These are phyloP conservation scores for Zaprionus bogoriensis DNA, from an alignment of 2,888 invertebrate genomes.

Conservation along the genomic window DNA sequence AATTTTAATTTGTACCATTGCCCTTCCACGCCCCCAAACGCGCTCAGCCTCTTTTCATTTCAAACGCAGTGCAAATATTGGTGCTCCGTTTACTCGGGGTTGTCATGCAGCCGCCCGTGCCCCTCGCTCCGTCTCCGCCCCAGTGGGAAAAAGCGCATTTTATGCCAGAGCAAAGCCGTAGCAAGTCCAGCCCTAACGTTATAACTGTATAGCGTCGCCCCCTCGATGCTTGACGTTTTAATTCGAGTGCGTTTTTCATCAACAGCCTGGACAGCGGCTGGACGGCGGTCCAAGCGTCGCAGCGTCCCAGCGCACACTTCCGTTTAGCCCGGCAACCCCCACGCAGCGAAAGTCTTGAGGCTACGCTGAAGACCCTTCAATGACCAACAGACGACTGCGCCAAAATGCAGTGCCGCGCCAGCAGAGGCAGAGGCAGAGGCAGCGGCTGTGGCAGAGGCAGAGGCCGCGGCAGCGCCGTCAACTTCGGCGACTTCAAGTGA, in stretches of 20 bases:
- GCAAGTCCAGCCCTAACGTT: conserved; percentile 30
- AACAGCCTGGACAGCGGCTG: conserved; percentile 38
- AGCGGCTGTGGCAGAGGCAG: background rate
- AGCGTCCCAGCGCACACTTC: conserved; percentile 46
- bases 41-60: background rate
- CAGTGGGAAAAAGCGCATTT: conserved; percentile 38
- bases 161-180: conserved; percentile 30
- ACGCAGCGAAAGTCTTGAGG: conserved; percentile 72
- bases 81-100: conserved; percentile 30
- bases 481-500: conserved; percentile 29
- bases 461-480: background rate
- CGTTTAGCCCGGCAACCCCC: conserved; percentile 52
- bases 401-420: conserved; percentile 56
- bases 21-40: background rate
- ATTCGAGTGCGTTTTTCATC: conserved; percentile 79
- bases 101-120: conserved; percentile 16
- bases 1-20: too few species aligned
- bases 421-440: background rate
- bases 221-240: conserved; percentile 48
- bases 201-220: too few species aligned
- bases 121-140: background rate
- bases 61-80: conserved; percentile 53
- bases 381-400: conserved; percentile 66
- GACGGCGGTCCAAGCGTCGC: too few species aligned
- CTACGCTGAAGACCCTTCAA: conserved; percentile 72